These are phyloP conservation scores for Urosaurus nigricauda DNA, from an alignment of 2,797 vertebrate species.

Conservation along the genomic window DNA sequence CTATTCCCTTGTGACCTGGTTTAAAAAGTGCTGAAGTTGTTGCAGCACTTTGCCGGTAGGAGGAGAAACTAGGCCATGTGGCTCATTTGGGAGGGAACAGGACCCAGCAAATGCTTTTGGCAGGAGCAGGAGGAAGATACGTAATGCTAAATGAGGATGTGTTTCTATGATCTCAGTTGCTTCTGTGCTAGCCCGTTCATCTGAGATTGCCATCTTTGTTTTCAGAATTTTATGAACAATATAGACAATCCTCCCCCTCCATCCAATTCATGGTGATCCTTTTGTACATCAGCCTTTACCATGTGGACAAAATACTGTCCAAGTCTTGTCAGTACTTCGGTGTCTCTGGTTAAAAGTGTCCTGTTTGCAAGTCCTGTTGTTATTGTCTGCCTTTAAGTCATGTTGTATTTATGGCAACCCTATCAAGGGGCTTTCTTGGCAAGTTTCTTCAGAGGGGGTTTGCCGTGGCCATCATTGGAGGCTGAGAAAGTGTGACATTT, in stretches of 20 bases:
- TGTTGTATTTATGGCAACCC: too few relatives aligned
- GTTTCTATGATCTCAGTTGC: neutral
- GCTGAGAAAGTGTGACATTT: too few relatives aligned
- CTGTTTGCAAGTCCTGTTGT: neutral
- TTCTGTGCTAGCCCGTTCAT: neutral
- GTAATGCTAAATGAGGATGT: neutral
- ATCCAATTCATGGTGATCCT: neutral
- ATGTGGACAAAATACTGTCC: neutral
- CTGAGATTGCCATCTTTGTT: neutral
- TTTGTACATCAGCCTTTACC: neutral
- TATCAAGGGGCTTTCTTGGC: too few relatives aligned
- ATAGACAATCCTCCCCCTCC: too few relatives aligned
- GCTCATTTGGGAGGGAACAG: neutral
- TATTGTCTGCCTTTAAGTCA: too few relatives aligned
- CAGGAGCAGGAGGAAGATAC: neutral
- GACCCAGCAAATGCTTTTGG: neutral
- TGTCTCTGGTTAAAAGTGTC: neutral
- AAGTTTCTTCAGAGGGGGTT: too few relatives aligned
- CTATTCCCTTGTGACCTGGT: neutral
- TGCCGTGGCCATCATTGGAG: too few relatives aligned
- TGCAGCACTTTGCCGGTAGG: neutral
- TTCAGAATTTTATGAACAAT: neutral
- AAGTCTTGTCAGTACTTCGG: neutral
- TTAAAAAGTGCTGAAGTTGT: neutral
- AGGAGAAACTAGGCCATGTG: neutral